These are phyloP conservation scores for Phaonia tiefii DNA, from an alignment of 2,888 invertebrate species.

Conservation along the genomic window DNA sequence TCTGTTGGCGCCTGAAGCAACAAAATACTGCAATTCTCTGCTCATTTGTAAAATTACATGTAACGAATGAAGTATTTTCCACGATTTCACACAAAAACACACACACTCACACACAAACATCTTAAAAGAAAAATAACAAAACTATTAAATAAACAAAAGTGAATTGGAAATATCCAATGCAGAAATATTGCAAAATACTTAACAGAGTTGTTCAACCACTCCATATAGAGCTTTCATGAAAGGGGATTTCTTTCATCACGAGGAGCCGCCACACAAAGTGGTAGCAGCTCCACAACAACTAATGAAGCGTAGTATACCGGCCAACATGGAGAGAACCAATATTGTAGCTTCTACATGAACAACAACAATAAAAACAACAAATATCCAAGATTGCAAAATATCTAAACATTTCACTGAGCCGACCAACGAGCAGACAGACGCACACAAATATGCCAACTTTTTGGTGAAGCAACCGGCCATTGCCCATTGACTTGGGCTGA, in stretches of 20 bases:
- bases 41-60: slow-evolving; percentile 32
- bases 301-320: slow-evolving; percentile 36
- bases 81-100: slow-evolving; percentile 27
- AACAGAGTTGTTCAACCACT: slow-evolving; percentile 37
- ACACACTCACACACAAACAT: slow-evolving; percentile 24
- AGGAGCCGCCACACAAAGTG: neutral
- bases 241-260: slow-evolving; percentile 7
- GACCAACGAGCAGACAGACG: neutral
- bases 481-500: too few species aligned
- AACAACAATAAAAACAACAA: too few species aligned
- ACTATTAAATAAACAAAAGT: slow-evolving; percentile 30
- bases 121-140: slow-evolving; percentile 22
- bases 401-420: slow-evolving; percentile 44
- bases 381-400: slow-evolving; percentile 46
- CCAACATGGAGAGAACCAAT: slow-evolving; percentile 19
- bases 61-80: slow-evolving; percentile 15
- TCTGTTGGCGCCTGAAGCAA: slow-evolving; percentile 22
- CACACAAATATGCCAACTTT: slow-evolving; percentile 28
- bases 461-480: slow-evolving; percentile 3
- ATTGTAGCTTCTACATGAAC: slow-evolving; percentile 34
- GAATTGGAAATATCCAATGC: slow-evolving; percentile 46
- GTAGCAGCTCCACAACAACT: slow-evolving; percentile 9
- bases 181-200: slow-evolving; percentile 52
- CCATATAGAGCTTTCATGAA: slow-evolving; percentile 35
- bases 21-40: slow-evolving; percentile 27